phyloP scores from a whole-genome alignment of 2,888 invertebrate genomes.

The Caenorhabditis sp. region DNA sequence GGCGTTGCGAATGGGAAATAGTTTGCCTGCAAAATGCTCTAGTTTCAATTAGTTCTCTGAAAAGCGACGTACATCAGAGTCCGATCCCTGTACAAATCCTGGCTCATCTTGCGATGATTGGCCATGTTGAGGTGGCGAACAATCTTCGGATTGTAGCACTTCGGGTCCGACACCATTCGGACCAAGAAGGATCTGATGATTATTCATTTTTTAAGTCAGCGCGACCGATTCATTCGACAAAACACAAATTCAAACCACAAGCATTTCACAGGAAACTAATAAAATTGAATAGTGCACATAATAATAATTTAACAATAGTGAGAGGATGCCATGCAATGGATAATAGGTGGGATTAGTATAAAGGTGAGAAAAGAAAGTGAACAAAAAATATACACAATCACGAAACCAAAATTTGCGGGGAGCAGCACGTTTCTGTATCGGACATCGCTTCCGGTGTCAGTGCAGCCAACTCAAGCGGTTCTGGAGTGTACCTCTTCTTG shows the following conservation, averaged over 20 bases:
- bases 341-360: neutral
- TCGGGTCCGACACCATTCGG: slow-evolving; percentile 93
- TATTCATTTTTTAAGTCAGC: slow-evolving; percentile 7
- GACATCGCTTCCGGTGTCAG: slow-evolving; percentile 13
- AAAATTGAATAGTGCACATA: slow-evolving; percentile 17
- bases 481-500: slow-evolving; percentile 87
- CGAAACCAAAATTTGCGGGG: slow-evolving; percentile 54
- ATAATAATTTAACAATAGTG: neutral
- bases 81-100: slow-evolving; percentile 82
- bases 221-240: slow-evolving; percentile 55
- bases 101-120: slow-evolving; percentile 84
- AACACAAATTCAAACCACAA: neutral
- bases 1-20: slow-evolving; percentile 68
- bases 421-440: slow-evolving; percentile 4
- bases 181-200: slow-evolving; percentile 90
- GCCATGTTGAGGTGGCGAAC: slow-evolving; percentile 84
- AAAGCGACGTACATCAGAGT: slow-evolving; percentile 74
- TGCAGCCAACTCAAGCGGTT: slow-evolving; percentile 22
- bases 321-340: slow-evolving; percentile 19
- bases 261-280: slow-evolving; percentile 41
- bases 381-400: slow-evolving; percentile 19
- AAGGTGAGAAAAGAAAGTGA: neutral
- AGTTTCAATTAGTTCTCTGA: neutral
- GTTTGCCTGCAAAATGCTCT: slow-evolving; percentile 69
- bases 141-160: slow-evolving; percentile 95